A percentile compares a stretch with the other conserved stretches of the same genome.
These are phyloP conservation scores for Gryon sp. DNA, from an alignment of 1,140 invertebrate species.

Conservation along the genomic window DNA sequence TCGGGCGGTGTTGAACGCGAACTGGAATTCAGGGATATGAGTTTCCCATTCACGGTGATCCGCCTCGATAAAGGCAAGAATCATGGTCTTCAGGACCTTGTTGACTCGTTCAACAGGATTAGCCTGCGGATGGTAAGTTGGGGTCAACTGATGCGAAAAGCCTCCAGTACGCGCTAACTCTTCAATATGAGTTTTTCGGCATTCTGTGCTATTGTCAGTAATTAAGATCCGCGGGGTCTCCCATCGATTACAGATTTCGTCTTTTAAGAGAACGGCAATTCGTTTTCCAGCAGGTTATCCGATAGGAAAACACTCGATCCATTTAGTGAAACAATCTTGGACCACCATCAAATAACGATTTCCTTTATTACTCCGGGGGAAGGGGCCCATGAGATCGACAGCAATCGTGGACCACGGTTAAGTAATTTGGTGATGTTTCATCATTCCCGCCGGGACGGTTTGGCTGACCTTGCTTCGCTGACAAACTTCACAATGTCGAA, in stretches of 20 bases:
- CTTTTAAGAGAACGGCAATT: neutral
- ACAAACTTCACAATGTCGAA: constrained; percentile 53
- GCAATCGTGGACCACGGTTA: constrained; percentile 64
- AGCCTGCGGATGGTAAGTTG: constrained; percentile 43
- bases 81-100: constrained; percentile 71
- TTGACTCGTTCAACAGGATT: constrained; percentile 75
- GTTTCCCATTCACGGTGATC: constrained; percentile 19
- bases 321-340: constrained; percentile 68
- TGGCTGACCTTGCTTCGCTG: constrained; percentile 61
- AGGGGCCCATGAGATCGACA: constrained; percentile 66
- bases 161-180: neutral
- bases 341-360: constrained; percentile 68
- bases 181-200: neutral
- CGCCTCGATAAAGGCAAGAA: constrained; percentile 63
- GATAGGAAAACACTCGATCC: constrained; percentile 34
- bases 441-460: constrained; percentile 47
- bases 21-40: constrained; percentile 6
- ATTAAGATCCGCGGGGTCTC: constrained; percentile 7
- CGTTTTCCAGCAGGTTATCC: constrained; percentile 20
- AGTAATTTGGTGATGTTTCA: constrained; percentile 17
- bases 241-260: constrained; percentile 27
- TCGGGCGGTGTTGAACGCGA: constrained; percentile 63
- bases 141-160: constrained; percentile 66
- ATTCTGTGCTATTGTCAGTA: constrained; percentile 62
- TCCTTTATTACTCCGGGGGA: constrained; percentile 64